Percentiles rank a stretch among this genome's conserved stretches.
phyloP scores from a whole-genome alignment of 2,113 vertebrate species.

The Muscicapa adusta region DNA sequence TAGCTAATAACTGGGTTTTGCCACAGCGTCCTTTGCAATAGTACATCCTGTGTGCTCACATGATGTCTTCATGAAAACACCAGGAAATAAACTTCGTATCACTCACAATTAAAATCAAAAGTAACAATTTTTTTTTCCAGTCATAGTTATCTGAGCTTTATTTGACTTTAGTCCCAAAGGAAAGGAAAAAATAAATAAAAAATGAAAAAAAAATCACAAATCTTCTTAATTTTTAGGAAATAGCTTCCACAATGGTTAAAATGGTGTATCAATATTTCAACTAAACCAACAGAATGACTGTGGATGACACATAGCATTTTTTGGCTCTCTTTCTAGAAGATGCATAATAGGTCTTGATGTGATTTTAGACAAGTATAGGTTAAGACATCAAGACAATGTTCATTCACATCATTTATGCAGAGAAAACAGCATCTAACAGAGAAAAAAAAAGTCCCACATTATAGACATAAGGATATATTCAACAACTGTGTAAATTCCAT shows the following conservation, averaged over 20 bases:
- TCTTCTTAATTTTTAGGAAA: not conserved
- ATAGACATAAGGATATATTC: not conserved
- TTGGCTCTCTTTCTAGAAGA: not conserved
- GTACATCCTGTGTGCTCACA: not conserved
- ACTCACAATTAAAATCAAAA: not conserved
- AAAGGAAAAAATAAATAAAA: not conserved
- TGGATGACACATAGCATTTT: not conserved
- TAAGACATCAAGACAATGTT: not conserved
- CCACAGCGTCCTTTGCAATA: not conserved
- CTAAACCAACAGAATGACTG: not conserved
- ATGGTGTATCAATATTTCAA: not conserved
- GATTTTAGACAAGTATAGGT: not conserved
- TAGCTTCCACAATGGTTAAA: not conserved
- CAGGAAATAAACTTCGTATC: not conserved
- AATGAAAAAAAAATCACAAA: not conserved
- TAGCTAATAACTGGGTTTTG: not conserved
- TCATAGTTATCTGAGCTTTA: not conserved
- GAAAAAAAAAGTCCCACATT: not conserved
- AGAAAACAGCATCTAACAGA: not conserved
- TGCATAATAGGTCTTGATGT: not conserved
- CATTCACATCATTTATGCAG: not conserved
- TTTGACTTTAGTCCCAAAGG: not conserved
- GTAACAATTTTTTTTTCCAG: accelerated
- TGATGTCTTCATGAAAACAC: not conserved
- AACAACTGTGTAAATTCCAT: not conserved